phyloP scores from a whole-genome alignment of 1,140 invertebrate species.

The Brachionus rubens region DNA sequence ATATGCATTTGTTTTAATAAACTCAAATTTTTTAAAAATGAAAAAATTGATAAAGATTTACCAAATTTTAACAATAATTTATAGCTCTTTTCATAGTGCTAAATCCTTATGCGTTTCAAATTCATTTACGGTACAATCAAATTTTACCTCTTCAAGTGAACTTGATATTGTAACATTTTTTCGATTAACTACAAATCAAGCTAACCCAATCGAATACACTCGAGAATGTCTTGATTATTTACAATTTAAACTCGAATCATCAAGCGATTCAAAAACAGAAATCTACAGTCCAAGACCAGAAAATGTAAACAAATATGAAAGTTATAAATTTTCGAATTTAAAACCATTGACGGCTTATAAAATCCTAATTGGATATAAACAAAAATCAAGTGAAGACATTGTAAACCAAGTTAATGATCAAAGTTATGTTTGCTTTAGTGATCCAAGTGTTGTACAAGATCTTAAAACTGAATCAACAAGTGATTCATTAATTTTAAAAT shows the following conservation, averaged over 20 bases:
- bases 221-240: background rate
- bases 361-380: slow-evolving; percentile 4
- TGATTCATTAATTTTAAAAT: background rate
- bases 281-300: background rate
- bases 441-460: background rate
- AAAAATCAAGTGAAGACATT: background rate
- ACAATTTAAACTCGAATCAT: background rate
- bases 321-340: background rate
- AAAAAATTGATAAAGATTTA: too few relatives aligned
- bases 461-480: background rate
- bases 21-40: too few relatives aligned
- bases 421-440: background rate
- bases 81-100: too few relatives aligned
- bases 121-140: too few relatives aligned
- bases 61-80: too few relatives aligned
- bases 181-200: background rate
- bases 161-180: too few relatives aligned
- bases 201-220: background rate
- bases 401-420: background rate
- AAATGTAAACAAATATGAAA: background rate
- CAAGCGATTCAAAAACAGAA: background rate
- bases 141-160: too few relatives aligned
- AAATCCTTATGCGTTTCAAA: too few relatives aligned
- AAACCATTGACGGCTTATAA: background rate
- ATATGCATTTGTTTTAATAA: too few relatives aligned